These are phyloP conservation scores for Micromussa lordhowensis DNA, from an alignment of 92 coral and sea anemone genomes.

Conservation along the genomic window DNA sequence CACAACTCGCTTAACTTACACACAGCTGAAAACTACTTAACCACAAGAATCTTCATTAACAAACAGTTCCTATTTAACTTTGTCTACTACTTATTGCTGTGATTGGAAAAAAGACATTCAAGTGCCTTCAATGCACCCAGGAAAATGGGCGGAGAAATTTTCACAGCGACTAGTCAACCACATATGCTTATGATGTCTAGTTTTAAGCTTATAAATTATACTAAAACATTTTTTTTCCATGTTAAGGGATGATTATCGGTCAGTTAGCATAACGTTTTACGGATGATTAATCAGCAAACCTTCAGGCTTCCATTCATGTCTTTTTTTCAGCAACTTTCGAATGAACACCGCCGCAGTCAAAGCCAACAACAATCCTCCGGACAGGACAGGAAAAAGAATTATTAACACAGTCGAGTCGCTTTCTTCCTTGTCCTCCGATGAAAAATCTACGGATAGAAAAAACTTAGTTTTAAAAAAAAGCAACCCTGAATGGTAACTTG, in stretches of 20 bases:
- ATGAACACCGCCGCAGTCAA: background rate
- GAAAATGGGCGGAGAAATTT: background rate
- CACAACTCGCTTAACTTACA: background rate
- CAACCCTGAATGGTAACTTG: too few relatives aligned
- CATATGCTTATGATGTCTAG: background rate
- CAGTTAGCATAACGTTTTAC: background rate
- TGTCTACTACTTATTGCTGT: background rate
- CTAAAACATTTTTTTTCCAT: background rate
- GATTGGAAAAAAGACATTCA: background rate
- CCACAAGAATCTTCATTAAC: background rate
- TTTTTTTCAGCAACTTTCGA: background rate
- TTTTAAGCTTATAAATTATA: background rate
- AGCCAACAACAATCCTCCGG: slow-evolving; percentile 18
- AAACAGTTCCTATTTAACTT: background rate
- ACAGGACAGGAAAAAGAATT: slow-evolving; percentile 20
- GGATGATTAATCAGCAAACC: slow-evolving; percentile 1
- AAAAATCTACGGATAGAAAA: background rate
- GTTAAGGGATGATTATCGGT: background rate
- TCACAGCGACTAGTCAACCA: background rate
- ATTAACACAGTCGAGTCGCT: background rate
- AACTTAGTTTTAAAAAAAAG: too few relatives aligned
- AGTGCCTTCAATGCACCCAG: background rate
- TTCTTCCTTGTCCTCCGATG: background rate
- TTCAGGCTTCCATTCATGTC: slow-evolving; percentile 14
- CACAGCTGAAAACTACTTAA: background rate